phyloP scores from a whole-genome alignment of 2,888 invertebrate genomes.

The Hanleya hanleyi region DNA sequence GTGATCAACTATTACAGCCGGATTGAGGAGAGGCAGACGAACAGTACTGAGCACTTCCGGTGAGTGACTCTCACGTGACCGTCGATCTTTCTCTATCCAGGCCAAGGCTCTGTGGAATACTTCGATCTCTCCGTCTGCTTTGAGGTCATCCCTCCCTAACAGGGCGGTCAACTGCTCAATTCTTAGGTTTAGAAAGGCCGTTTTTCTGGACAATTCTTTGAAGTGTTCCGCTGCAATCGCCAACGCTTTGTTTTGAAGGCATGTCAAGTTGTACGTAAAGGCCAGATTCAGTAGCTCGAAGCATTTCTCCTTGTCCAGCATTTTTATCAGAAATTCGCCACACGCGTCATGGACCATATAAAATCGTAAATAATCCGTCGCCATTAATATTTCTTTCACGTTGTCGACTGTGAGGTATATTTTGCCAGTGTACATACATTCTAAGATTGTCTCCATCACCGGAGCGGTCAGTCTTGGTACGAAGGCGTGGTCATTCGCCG shows the following conservation, averaged over 20 bases:
- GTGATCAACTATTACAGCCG: conserved; percentile 53
- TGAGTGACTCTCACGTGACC: conserved; percentile 41
- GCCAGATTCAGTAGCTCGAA: conserved; percentile 48
- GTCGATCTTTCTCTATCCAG: conserved; percentile 51
- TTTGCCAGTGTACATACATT: too few species aligned
- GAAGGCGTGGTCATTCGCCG: too few species aligned
- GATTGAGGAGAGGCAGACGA: conserved; percentile 53
- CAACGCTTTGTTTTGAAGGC: conserved; percentile 39
- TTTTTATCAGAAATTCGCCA: too few species aligned
- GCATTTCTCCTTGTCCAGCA: too few species aligned
- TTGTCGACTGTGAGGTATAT: too few species aligned
- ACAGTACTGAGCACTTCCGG: conserved; percentile 44
- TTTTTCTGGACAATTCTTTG: conserved; percentile 36
- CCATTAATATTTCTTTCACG: too few species aligned
- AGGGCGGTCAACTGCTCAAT: conserved; percentile 44
- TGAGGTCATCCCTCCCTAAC: conserved; percentile 47
- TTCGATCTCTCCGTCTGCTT: conserved; percentile 44
- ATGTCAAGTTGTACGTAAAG: conserved; percentile 39
- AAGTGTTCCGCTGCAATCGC: conserved; percentile 49
- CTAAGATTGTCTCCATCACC: too few species aligned
- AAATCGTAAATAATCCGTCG: too few species aligned
- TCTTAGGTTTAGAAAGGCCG: conserved; percentile 44
- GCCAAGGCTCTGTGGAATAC: conserved; percentile 44
- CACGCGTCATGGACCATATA: too few species aligned
- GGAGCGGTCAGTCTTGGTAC: too few species aligned